phyloP scores from a whole-genome alignment of 2,113 vertebrate species.

The Coptodon rendalli region DNA sequence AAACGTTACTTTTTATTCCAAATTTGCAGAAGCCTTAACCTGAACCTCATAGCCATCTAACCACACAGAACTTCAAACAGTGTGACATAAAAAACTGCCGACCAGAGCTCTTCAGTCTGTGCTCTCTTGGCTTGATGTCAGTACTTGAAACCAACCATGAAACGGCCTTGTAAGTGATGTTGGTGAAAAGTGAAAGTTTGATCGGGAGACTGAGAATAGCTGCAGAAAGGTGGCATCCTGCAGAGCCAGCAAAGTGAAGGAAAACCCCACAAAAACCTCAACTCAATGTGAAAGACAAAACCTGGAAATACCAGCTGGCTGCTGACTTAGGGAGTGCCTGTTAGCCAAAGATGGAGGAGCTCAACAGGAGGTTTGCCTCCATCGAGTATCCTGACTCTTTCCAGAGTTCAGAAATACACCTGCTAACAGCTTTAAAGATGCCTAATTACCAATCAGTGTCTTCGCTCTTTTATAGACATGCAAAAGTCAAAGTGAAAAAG shows the following conservation, averaged over 20 bases:
- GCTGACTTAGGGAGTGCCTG: background rate
- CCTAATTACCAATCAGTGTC: background rate
- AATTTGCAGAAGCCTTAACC: background rate
- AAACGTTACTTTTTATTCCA: background rate
- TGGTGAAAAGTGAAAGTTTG: slow-evolving; percentile 9
- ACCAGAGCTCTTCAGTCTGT: background rate
- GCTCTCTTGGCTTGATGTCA: background rate
- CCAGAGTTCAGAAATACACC: background rate
- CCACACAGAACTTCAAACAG: background rate
- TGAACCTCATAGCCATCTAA: background rate
- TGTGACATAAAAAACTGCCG: background rate
- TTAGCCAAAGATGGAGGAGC: background rate
- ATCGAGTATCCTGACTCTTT: background rate
- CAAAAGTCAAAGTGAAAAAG: background rate
- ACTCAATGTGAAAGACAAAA: background rate
- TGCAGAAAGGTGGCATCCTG: background rate
- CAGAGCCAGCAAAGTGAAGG: background rate
- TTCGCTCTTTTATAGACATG: background rate
- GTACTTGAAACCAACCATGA: background rate
- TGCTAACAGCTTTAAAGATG: background rate
- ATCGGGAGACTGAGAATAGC: background rate
- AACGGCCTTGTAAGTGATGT: background rate
- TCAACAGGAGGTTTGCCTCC: background rate
- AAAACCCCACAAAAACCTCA: background rate
- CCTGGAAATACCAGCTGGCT: background rate